Conservation (phyloP, 2,888 invertebrate genomes). For the Sinelater perroti region DNA sequence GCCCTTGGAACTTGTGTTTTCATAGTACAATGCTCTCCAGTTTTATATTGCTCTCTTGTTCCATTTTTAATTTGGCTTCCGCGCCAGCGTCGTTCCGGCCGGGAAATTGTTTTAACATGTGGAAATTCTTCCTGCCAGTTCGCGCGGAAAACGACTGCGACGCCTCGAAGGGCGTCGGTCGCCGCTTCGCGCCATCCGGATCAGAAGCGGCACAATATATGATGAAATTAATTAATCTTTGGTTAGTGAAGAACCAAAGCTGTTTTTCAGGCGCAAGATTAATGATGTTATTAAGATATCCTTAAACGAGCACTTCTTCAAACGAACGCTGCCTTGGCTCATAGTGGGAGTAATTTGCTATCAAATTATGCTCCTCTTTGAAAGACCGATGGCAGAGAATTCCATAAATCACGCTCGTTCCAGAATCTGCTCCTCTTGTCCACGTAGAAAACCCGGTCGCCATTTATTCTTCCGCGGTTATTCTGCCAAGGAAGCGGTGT, state of each 20-base stretch:
- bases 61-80: constrained; percentile 26
- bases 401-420: constrained; percentile 3
- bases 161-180: background rate
- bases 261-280: constrained; percentile 9
- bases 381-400: constrained; percentile 1
- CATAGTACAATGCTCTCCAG: constrained; percentile 33
- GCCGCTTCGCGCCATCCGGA: background rate
- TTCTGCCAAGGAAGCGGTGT: too few species aligned
- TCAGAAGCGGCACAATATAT: constrained; percentile 7
- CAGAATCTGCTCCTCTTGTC: background rate
- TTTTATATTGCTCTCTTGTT: constrained; percentile 31
- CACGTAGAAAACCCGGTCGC: constrained; percentile 5
- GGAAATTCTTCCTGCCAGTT: background rate
- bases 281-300: constrained; percentile 11
- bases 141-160: background rate
- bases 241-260: constrained; percentile 14
- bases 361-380: constrained; percentile 6
- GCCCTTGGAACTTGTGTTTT: constrained; percentile 35
- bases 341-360: constrained; percentile 8
- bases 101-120: constrained; percentile 13
- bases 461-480: constrained; percentile 8
- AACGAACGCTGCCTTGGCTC: constrained; percentile 10
- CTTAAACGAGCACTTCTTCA: constrained; percentile 3
- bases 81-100: background rate
- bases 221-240: constrained; percentile 10